Base-by-base conservation (phyloP, 2,797 vertebrate genomes). In the Manis crassicaudata region DNA sequence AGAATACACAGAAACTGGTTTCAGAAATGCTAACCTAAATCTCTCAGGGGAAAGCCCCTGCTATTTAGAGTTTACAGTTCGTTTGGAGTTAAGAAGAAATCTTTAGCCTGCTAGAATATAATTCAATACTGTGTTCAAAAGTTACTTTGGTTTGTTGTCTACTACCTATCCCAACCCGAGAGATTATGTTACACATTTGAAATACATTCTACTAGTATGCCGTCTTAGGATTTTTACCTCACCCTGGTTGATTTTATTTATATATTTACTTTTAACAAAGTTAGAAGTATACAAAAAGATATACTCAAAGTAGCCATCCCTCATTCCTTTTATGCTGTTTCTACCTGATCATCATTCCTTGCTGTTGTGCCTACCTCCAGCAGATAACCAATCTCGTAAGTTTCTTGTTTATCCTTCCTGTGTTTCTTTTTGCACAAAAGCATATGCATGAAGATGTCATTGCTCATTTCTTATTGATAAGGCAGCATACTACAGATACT, bases 1-100 rank as follows among this genome's bases (percentile, higher is more conserved):
- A 82, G 50, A 92, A 72, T 87, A 75, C 43, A 50, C 14, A 75
- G 56, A 80, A 58, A 91, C 29, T 40, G 77, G 83, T 92, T 95
- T 95, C 27, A 81, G 58, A 81, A 87, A 87, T 65, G 58, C 43
- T 87, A 63, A 73, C 27, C 60, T 77, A 63, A 63, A 23, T 23
- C 25, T 63, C 25, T 50, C 11, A 11, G 72, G 17, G n/a, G 11
- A 76, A 58, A 50, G 46, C 25, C 7, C 43, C 32, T 76, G 14
- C 43, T 65, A 54, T 76, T 77, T 77, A 65, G 60, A 77, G 2
- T 88, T 65, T 76, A 40, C 17, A 52, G 20, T 76, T 88, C 70
- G 25, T 37, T 35, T 88, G 58, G 25, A 65, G 25, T 77, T 63
- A 17, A 40, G 62, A 73, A 46, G 37, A 52, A 29, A 27, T 29